Evolutionary conservation across 2,113 vertebrate genomes (phyloP), one percentile per base, ranked within the genome.

Genomic region (Engraulis encrasicolus): DNA sequence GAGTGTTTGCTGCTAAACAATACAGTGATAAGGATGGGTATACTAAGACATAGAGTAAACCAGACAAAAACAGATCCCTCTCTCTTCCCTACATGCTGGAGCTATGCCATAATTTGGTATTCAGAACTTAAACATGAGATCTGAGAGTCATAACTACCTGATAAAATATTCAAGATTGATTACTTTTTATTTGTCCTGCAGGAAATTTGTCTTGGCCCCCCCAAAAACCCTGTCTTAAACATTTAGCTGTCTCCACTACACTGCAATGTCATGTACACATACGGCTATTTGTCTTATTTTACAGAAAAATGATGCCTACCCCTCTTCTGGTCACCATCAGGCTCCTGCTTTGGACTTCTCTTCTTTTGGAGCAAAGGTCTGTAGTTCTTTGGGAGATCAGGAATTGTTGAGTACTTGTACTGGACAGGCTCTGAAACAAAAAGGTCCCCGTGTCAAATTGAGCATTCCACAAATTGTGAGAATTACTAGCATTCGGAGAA

Each of bases 391-490:
- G 96, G 93, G 36, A 96, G 92, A 85, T 97, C 95, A 54, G 94
- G 93, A 85, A 97, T 95, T 71, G 93, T 93, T 85, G 95, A 93
- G 38, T 94, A 95, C 89, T 96, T 93, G 88, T 96, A 95, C 81
- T 95, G 94, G 83, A 94, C 91, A 38, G 93, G 89, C 78, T 93
- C 94, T 97, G 93, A 90, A 90, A 93, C 81, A 90, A 49, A 78
- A 77, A 86, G 37, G 38, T 1, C 61, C 48, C 77, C 83, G 78
- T 88, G 80, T 48, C 84, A 82, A 36, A 78, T 88, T 48, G 11
- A 34, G n/a, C 58, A 31, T 82, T 48, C 49, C 40, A 52, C 9
- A 11, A 48, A 80, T 74, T 11, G 31, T 34, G 1, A 34, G 18
- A 15, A 2, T n/a, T n/a, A n/a, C n/a, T n/a, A 48, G 0, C 31